Conservation (phyloP, 1,140 invertebrate species). For the Magallana gigas region DNA sequence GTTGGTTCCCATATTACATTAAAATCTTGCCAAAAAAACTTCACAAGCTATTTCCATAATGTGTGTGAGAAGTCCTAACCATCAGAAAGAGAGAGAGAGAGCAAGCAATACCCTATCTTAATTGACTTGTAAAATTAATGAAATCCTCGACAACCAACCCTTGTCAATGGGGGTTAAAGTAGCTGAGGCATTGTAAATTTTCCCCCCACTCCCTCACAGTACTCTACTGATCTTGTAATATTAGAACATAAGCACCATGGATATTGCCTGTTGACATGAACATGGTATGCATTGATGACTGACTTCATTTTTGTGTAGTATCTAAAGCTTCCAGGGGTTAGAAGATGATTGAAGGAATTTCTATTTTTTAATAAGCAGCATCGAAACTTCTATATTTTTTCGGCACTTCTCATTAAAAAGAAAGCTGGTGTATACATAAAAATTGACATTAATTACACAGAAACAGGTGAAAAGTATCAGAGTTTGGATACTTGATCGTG, state of each 20-base stretch:
- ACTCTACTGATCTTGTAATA: too few species aligned
- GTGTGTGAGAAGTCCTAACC: constrained; percentile 1
- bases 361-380: not conserved
- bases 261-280: too few species aligned
- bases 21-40: constrained; percentile 23
- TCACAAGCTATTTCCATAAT: constrained; percentile 21
- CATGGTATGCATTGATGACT: too few species aligned
- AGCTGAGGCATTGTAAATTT: not conserved
- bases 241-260: too few species aligned
- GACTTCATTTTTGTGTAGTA: too few species aligned
- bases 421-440: not conserved
- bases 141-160: constrained; percentile 9
- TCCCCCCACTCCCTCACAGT: not conserved
- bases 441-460: constrained; percentile 21
- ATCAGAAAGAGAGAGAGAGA: not conserved
- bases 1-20: constrained; percentile 10
- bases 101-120: not conserved
- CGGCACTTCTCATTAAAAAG: not conserved
- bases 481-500: not conserved
- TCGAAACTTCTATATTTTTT: not conserved
- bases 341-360: too few species aligned
- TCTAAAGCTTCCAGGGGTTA: too few species aligned
- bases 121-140: constrained; percentile 37
- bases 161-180: not conserved
- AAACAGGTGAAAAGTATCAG: constrained; percentile 30